These are phyloP conservation scores for Atta texana DNA, from an alignment of 1,140 invertebrate species.

Conservation along the genomic window DNA sequence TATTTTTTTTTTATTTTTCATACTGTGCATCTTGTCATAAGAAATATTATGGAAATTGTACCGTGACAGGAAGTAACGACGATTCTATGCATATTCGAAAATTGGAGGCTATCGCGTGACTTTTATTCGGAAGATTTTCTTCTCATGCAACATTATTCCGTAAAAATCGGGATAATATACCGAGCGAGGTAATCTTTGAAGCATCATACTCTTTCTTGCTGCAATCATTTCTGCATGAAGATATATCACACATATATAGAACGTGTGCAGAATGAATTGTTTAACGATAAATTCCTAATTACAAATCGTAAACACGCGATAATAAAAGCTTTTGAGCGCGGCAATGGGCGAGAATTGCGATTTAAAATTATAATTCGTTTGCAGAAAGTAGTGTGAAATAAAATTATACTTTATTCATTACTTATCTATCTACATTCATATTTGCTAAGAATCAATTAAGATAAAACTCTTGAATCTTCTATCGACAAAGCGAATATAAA, in stretches of 20 bases:
- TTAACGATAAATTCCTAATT: conserved; percentile 28
- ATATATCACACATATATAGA: conserved; percentile 6
- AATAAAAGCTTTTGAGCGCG: background rate
- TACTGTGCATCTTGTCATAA: background rate
- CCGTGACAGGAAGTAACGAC: conserved; percentile 30
- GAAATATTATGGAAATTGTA: conserved; percentile 2
- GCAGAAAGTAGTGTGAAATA: background rate
- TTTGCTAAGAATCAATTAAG: background rate
- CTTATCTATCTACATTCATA: background rate
- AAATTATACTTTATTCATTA: background rate
- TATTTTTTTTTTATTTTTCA: background rate
- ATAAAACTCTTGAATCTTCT: background rate
- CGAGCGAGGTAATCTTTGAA: conserved; percentile 5
- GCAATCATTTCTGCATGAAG: conserved; percentile 25
- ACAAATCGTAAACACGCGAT: conserved; percentile 18
- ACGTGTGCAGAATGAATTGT: background rate
- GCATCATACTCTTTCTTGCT: background rate
- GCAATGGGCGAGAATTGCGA: background rate
- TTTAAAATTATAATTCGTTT: conserved; percentile 43
- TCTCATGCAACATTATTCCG: conserved; percentile 41
- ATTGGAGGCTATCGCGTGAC: conserved; percentile 36
- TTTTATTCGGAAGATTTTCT: conserved; percentile 32
- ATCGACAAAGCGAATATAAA: background rate
- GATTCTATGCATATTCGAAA: conserved; percentile 22
- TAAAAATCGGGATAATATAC: conserved; percentile 25